These are phyloP conservation scores for Eupelmus urozonus DNA, from an alignment of 2,888 invertebrate species.

Conservation along the genomic window DNA sequence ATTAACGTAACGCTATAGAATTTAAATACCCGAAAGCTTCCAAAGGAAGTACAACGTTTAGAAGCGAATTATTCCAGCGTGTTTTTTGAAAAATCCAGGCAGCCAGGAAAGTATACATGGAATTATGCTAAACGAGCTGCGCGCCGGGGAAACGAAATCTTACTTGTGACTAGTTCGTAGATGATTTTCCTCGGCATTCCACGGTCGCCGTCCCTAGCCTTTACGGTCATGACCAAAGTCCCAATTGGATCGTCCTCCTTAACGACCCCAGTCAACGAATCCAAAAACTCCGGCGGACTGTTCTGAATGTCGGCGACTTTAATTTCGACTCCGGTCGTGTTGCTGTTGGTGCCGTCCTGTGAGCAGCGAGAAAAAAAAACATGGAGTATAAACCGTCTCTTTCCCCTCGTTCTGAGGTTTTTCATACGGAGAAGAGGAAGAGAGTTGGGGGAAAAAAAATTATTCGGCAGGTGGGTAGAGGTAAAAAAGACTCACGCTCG, in stretches of 20 bases:
- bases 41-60: too few relatives aligned
- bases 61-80: too few relatives aligned
- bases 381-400: slow-evolving; percentile 2
- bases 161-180: slow-evolving; percentile 89
- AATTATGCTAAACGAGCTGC: too few relatives aligned
- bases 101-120: too few relatives aligned
- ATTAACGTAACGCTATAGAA: too few relatives aligned
- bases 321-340: slow-evolving; percentile 86
- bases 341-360: slow-evolving; percentile 88
- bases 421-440: background rate
- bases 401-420: background rate
- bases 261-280: slow-evolving; percentile 87
- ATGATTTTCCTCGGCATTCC: slow-evolving; percentile 89
- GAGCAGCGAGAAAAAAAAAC: background rate
- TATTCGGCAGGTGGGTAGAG: background rate
- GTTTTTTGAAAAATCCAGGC: too few relatives aligned
- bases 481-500: slow-evolving; percentile 82
- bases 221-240: slow-evolving; percentile 87
- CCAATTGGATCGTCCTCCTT: slow-evolving; percentile 91
- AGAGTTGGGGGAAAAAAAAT: background rate
- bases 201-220: slow-evolving; percentile 90
- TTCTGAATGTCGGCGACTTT: slow-evolving; percentile 92
- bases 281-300: slow-evolving; percentile 90
- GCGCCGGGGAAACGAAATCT: slow-evolving; percentile 72
- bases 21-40: too few relatives aligned